Evolutionary conservation across 2,113 vertebrate species (phyloP).

Genomic region (Chitala chitala): DNA sequence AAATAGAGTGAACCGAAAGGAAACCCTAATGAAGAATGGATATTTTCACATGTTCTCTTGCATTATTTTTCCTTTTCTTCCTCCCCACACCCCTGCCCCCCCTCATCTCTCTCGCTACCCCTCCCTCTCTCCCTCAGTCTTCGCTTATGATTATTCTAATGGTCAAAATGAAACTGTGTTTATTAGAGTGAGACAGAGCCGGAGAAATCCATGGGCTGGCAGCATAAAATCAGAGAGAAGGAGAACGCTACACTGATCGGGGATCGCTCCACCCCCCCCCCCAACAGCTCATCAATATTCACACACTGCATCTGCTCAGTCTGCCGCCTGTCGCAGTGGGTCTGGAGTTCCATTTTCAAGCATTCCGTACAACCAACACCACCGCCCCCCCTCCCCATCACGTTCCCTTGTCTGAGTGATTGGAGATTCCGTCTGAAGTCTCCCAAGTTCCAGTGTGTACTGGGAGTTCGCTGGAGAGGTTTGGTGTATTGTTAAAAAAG

Average conservation of each 20-base stretch:
- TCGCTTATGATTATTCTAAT: conserved; percentile 44
- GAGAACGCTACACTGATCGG: conserved; percentile 45
- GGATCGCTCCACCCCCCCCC: conserved; percentile 36
- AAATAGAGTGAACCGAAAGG: neutral
- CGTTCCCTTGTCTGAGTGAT: conserved; percentile 19
- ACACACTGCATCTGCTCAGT: conserved; percentile 31
- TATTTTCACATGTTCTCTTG: too few relatives aligned
- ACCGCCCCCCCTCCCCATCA: conserved; percentile 28
- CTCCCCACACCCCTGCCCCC: conserved; percentile 33
- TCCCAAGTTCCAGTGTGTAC: neutral
- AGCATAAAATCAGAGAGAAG: conserved; percentile 32
- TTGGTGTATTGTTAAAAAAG: neutral
- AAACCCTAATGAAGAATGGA: too few relatives aligned
- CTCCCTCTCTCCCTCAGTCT: conserved; percentile 28
- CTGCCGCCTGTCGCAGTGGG: neutral
- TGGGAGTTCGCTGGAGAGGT: neutral
- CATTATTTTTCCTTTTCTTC: too few relatives aligned
- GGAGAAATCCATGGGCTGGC: too few relatives aligned
- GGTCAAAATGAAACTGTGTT: conserved; percentile 52
- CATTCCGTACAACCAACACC: conserved; percentile 1
- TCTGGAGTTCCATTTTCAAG: neutral
- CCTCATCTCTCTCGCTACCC: conserved; percentile 17
- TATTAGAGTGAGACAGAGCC: conserved; percentile 37
- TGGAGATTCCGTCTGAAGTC: conserved; percentile 15
- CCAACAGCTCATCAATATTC: conserved; percentile 56